Conservation (phyloP, 2,113 vertebrate genomes). For the Myxocyprinus asiaticus region DNA sequence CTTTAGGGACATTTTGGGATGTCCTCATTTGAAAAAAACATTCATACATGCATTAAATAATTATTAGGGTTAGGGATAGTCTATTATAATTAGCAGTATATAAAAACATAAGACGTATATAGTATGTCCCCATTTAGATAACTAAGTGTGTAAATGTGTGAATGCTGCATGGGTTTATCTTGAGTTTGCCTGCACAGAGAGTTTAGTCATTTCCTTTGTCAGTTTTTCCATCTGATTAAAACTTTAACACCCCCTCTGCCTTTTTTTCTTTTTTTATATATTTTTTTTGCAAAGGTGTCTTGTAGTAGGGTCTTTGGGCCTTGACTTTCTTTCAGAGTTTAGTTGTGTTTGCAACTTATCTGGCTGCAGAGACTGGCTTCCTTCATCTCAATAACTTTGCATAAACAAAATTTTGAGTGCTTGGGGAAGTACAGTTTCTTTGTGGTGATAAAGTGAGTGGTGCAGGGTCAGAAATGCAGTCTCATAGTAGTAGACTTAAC, state of each 20-base stretch:
- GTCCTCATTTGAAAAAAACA: too few relatives aligned
- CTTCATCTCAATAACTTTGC: too few relatives aligned
- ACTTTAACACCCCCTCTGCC: slow-evolving; percentile 2
- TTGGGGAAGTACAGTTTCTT: slow-evolving; percentile 15
- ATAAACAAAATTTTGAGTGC: background rate
- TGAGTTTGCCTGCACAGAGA: slow-evolving; percentile 8
- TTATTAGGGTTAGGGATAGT: too few relatives aligned
- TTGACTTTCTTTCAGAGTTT: too few relatives aligned
- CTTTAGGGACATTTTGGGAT: too few relatives aligned
- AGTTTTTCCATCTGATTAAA: slow-evolving; percentile 44
- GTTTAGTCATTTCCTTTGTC: slow-evolving; percentile 36
- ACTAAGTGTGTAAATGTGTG: background rate
- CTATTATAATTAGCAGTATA: too few relatives aligned
- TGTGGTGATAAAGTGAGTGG: background rate
- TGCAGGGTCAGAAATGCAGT: slow-evolving; percentile 42
- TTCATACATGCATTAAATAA: too few relatives aligned
- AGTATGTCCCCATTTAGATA: background rate
- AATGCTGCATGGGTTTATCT: slow-evolving; percentile 9
- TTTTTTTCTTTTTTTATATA: too few relatives aligned
- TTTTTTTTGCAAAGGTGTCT: slow-evolving; percentile 19
- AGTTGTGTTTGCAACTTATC: too few relatives aligned
- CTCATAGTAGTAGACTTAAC: slow-evolving; percentile 33
- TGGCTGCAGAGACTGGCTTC: too few relatives aligned
- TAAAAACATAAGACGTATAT: background rate
- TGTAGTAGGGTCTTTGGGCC: too few relatives aligned